A percentile compares a stretch with the other conserved stretches of the same genome.
These are phyloP conservation scores for Drosophila anomelani DNA, from an alignment of 2,888 invertebrate species.

Conservation along the genomic window DNA sequence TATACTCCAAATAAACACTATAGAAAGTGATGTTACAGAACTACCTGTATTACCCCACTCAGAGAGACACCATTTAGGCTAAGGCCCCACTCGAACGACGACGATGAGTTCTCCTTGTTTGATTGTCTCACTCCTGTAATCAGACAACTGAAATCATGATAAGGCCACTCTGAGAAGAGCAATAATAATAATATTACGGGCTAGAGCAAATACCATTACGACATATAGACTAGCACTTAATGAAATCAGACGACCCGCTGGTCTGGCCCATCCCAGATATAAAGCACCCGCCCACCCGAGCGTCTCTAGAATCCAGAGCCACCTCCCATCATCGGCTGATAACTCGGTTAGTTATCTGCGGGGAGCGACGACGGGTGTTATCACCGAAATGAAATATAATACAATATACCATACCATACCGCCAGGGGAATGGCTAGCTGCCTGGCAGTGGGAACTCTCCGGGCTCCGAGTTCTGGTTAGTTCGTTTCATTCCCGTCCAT, in stretches of 20 bases:
- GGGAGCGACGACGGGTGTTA: conserved; percentile 40
- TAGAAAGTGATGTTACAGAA: neutral
- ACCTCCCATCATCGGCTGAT: conserved; percentile 36
- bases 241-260: conserved; percentile 28
- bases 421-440: neutral
- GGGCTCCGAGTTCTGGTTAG: conserved; percentile 20
- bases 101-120: neutral
- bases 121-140: conserved; percentile 37
- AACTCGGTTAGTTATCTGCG: conserved; percentile 65
- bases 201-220: conserved; percentile 37
- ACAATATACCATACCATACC: conserved; percentile 49
- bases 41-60: conserved; percentile 11
- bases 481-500: conserved; percentile 54
- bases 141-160: conserved; percentile 42
- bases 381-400: conserved; percentile 75
- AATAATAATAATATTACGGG: conserved; percentile 20
- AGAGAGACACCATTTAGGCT: conserved; percentile 24
- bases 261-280: conserved; percentile 30
- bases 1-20: neutral
- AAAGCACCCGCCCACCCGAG: conserved; percentile 3
- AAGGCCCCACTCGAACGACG: conserved; percentile 37
- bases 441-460: conserved; percentile 4
- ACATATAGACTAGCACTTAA: conserved; percentile 38
- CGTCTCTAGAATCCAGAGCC: conserved; percentile 9
- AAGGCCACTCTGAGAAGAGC: conserved; percentile 18